Percentiles rank a stretch among this genome's conserved stretches.
phyloP scores from a whole-genome alignment of 2,113 vertebrate genomes.

The Cryptomyrus ogoouensis region DNA sequence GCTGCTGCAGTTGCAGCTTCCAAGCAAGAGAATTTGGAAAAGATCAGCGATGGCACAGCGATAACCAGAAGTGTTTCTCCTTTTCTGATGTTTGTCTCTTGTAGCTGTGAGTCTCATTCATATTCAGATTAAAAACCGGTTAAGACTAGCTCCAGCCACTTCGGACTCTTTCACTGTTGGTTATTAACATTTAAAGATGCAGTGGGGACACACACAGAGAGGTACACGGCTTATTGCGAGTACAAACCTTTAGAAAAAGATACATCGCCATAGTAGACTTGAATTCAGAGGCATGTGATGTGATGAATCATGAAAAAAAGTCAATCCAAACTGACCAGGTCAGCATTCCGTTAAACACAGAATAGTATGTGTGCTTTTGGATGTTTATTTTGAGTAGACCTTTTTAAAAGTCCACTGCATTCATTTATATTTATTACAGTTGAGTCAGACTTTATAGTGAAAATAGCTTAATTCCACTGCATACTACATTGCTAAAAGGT shows the following conservation, averaged over 20 bases:
- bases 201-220: not conserved
- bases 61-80: not conserved
- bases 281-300: not conserved
- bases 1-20: not conserved
- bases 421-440: not conserved
- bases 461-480: not conserved
- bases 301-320: not conserved
- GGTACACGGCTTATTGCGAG: not conserved
- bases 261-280: no score
- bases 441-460: not conserved
- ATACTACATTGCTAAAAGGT: not conserved
- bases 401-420: not conserved
- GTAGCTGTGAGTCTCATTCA: not conserved
- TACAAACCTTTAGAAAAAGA: not conserved
- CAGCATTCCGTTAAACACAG: not conserved
- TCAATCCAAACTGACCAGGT: not conserved
- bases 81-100: not conserved
- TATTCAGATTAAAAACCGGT: not conserved
- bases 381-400: not conserved
- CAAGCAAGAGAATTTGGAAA: not conserved
- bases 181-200: not conserved
- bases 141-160: not conserved
- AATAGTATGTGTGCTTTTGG: not conserved
- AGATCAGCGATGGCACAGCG: not conserved
- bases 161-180: not conserved